These are phyloP conservation scores for Diabrotica undecimpunctata DNA, from an alignment of 1,140 invertebrate species.

Conservation along the genomic window DNA sequence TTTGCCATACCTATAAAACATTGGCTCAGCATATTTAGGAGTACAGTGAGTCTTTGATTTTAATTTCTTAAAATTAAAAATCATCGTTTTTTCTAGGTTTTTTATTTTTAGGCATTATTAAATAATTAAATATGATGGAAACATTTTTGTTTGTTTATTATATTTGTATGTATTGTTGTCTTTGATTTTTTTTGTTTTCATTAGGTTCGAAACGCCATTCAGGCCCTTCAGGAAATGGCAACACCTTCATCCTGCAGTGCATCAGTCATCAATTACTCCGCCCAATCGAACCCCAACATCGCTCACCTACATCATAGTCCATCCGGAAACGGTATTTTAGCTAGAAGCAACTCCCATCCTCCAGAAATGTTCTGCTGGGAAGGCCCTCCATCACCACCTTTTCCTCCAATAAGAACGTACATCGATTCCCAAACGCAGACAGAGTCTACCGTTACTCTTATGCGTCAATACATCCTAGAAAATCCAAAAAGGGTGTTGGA, in stretches of 20 bases:
- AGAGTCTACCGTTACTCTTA: slow-evolving; percentile 39
- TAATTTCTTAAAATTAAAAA: no score
- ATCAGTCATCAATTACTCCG: slow-evolving; percentile 50
- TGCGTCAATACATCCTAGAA: slow-evolving; percentile 49
- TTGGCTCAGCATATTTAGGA: no score
- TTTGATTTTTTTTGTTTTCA: slow-evolving; percentile 20
- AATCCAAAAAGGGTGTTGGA: slow-evolving; percentile 51
- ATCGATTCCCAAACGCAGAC: slow-evolving; percentile 51
- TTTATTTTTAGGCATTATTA: no score
- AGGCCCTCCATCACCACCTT: slow-evolving; percentile 27
- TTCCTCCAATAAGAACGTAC: slow-evolving; percentile 27
- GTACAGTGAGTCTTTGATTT: no score
- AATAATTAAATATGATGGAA: no score
- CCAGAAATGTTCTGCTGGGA: slow-evolving; percentile 77
- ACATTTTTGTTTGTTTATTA: no score
- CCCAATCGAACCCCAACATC: slow-evolving; percentile 68
- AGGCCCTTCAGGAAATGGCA: slow-evolving; percentile 75
- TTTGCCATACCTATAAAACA: no score
- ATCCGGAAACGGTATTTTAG: slow-evolving; percentile 53
- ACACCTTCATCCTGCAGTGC: slow-evolving; percentile 56
- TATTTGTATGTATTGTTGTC: neutral
- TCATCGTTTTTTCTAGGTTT: no score
- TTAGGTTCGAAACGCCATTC: slow-evolving; percentile 74
- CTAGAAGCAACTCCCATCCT: slow-evolving; percentile 73
- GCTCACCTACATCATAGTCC: slow-evolving; percentile 48